Conservation (phyloP, 2,797 vertebrate species). For the Malacoraja senta region DNA sequence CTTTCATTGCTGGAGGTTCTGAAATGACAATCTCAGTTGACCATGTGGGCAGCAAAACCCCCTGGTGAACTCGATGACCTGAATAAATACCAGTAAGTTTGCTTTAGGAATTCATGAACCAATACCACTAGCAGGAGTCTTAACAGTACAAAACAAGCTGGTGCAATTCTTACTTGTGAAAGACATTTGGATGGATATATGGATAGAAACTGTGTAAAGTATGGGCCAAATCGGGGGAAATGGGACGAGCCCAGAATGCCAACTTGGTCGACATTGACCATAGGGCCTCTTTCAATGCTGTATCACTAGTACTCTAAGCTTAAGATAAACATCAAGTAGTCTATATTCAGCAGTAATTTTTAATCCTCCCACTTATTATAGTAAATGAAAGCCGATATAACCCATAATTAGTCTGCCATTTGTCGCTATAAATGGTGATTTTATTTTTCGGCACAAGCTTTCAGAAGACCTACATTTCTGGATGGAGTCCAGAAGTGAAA, state of each 20-base stretch:
- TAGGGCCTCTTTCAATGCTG: no score
- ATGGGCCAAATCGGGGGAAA: no score
- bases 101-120: background rate
- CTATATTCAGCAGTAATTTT: background rate
- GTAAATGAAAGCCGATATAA: conserved; percentile 16
- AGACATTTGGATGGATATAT: no score
- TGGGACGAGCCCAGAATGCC: no score
- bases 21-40: background rate
- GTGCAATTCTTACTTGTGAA: no score
- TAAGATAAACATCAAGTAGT: background rate
- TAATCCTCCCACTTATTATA: background rate
- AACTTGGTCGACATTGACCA: no score
- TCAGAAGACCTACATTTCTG: background rate
- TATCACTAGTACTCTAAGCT: background rate
- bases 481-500: background rate
- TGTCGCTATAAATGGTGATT: conserved; percentile 25
- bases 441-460: background rate
- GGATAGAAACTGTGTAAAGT: no score
- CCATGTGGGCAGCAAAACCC: background rate
- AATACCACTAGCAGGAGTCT: background rate
- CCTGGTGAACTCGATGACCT: background rate
- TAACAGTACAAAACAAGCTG: no score
- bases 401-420: conserved; percentile 6
- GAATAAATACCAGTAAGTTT: background rate
- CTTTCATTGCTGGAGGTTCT: no score